Evolutionary conservation across 2,113 vertebrate genomes (phyloP).

Genomic region (Edolisoma coerulescens): DNA sequence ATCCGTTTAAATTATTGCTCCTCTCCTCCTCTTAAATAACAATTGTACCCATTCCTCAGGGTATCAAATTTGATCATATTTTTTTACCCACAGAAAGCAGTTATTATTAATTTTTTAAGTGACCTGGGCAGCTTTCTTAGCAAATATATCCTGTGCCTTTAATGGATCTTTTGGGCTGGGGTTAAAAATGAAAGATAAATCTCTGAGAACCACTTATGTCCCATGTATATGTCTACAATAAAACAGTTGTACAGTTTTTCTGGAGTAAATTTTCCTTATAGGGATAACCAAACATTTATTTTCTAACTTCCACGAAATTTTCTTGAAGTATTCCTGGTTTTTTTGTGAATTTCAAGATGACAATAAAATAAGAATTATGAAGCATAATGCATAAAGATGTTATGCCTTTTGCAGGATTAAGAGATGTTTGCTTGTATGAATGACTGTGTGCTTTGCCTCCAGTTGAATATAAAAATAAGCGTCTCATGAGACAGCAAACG

Average conservation of each 20-base stretch:
- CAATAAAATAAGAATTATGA: not conserved
- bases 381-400: not conserved
- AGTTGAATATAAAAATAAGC: conserved; percentile 18
- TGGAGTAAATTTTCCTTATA: not conserved
- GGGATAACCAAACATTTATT: not conserved
- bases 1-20: not conserved
- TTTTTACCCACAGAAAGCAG: not conserved
- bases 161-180: not conserved
- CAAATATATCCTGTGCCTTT: not conserved
- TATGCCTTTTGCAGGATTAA: not conserved
- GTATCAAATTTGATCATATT: not conserved
- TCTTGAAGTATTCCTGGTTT: not conserved
- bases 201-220: not conserved
- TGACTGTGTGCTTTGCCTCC: not conserved
- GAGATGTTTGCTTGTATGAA: not conserved
- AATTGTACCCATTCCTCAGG: not conserved
- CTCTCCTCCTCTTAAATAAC: accelerated
- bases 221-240: not conserved
- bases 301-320: not conserved
- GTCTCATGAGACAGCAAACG: not conserved
- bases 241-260: not conserved
- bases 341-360: not conserved
- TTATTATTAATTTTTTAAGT: not conserved
- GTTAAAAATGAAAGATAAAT: not conserved
- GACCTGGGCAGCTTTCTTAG: not conserved